Percentiles rank a stretch among this genome's conserved stretches.
phyloP scores from a whole-genome alignment of 1,140 invertebrate species.

The Episyrphus balteatus region DNA sequence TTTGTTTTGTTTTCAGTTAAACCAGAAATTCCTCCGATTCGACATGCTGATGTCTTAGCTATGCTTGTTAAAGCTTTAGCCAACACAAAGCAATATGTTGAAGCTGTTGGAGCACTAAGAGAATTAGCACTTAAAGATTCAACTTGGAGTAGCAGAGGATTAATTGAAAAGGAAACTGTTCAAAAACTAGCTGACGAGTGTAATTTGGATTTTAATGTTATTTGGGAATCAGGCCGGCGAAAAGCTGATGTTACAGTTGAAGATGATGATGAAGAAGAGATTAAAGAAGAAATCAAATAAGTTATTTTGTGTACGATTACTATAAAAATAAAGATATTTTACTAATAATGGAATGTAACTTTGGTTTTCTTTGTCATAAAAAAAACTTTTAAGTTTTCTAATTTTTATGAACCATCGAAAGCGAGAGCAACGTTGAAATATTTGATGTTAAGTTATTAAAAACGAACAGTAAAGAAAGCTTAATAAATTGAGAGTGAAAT shows the following conservation, averaged over 20 bases:
- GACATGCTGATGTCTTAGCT: conserved; percentile 27
- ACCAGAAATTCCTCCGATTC: conserved; percentile 30
- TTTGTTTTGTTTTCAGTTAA: conserved; percentile 19
- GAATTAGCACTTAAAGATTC: conserved; percentile 27
- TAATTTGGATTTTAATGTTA: conserved; percentile 28
- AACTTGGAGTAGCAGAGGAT: conserved; percentile 25
- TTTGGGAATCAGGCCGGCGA: conserved; percentile 28
- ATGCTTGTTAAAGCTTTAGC: conserved; percentile 26
- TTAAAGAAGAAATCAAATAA: conserved; percentile 30
- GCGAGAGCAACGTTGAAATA: no score
- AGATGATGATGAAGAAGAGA: conserved; percentile 31
- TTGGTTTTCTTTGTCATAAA: no score
- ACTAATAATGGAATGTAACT: no score
- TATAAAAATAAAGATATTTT: no score
- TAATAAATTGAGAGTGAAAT: no score
- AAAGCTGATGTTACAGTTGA: conserved; percentile 10
- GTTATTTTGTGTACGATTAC: no score
- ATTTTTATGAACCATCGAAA: no score
- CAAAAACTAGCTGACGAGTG: conserved; percentile 33
- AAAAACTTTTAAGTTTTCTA: no score
- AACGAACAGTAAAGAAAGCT: no score
- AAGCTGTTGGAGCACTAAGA: conserved; percentile 26
- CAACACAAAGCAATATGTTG: conserved; percentile 25
- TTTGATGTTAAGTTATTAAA: no score
- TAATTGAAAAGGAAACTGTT: conserved; percentile 23